Conservation (phyloP, 1,140 invertebrate genomes). For the Drosophila bocki region DNA sequence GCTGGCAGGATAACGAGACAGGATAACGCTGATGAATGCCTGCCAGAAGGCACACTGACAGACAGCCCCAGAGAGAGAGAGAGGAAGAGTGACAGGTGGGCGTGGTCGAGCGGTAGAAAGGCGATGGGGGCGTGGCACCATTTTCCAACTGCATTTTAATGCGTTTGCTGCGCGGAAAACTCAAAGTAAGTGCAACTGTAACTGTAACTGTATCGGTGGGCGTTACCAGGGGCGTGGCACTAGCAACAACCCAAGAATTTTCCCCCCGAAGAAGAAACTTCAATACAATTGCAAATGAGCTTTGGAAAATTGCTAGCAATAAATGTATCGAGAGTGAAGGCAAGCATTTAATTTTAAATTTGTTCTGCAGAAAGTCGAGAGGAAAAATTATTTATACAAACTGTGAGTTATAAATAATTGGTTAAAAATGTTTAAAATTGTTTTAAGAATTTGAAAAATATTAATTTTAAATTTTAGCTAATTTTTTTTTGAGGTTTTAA, state of each 20-base stretch:
- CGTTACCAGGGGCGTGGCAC: constrained; percentile 7
- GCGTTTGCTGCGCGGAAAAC: constrained; percentile 49
- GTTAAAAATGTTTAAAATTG: background rate
- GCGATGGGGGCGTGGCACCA: constrained; percentile 22
- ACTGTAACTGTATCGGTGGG: constrained; percentile 19
- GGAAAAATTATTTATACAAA: background rate
- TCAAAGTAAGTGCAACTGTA: constrained; percentile 20
- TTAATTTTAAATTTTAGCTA: background rate
- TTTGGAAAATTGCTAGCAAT: constrained; percentile 12
- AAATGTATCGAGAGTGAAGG: constrained; percentile 5
- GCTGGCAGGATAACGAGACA: constrained; percentile 66
- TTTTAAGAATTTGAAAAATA: background rate
- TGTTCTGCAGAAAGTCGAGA: background rate
- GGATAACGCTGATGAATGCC: constrained; percentile 76
- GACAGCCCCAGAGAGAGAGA: background rate
- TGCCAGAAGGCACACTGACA: constrained; percentile 7
- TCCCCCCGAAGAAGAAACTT: constrained; percentile 19
- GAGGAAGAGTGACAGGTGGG: constrained; percentile 7
- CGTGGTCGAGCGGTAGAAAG: background rate
- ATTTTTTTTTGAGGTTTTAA: too few relatives aligned
- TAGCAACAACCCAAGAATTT: constrained; percentile 30
- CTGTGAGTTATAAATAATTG: background rate
- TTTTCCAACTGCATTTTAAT: constrained; percentile 72
- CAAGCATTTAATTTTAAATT: background rate
- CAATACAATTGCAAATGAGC: constrained; percentile 65